A percentile compares a stretch with the other conserved stretches of the same genome.
Evolutionary conservation across 2,797 vertebrate species (phyloP).

Genomic region (Orestias chungarensis): DNA sequence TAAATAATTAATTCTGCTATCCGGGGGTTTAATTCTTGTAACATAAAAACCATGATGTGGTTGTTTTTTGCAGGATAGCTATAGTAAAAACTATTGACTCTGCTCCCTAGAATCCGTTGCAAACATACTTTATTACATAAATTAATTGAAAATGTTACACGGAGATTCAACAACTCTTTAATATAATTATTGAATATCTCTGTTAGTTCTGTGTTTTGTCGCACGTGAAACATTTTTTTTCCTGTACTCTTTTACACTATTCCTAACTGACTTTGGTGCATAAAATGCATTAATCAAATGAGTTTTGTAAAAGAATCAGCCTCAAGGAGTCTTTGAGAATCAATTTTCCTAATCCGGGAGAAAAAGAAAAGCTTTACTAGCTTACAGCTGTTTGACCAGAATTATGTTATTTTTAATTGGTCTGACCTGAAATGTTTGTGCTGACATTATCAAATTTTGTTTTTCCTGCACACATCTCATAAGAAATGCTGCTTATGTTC

Average conservation of each 20-base stretch:
- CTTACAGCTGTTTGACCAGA: not conserved
- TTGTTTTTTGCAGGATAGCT: not conserved
- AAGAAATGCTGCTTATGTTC: not conserved
- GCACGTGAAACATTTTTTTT: no score
- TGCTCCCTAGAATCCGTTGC: not conserved
- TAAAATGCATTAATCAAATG: not conserved
- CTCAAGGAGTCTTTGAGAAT: not conserved
- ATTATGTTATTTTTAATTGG: not conserved
- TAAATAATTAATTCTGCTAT: no score
- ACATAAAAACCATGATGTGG: not conserved
- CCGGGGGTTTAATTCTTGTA: no score
- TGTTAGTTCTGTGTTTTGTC: not conserved
- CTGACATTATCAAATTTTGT: not conserved
- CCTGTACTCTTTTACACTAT: not conserved
- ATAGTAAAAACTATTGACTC: not conserved
- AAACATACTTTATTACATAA: not conserved
- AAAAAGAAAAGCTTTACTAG: not conserved
- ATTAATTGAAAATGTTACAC: not conserved
- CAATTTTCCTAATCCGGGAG: not conserved
- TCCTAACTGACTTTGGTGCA: not conserved
- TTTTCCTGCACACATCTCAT: not conserved
- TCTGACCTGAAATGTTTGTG: not conserved
- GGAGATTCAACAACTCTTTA: not conserved
- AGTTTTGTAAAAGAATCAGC: not conserved
- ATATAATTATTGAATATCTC: not conserved